These are phyloP conservation scores for Himalopsyche tibetana DNA, from an alignment of 2,888 invertebrate genomes.

Conservation along the genomic window DNA sequence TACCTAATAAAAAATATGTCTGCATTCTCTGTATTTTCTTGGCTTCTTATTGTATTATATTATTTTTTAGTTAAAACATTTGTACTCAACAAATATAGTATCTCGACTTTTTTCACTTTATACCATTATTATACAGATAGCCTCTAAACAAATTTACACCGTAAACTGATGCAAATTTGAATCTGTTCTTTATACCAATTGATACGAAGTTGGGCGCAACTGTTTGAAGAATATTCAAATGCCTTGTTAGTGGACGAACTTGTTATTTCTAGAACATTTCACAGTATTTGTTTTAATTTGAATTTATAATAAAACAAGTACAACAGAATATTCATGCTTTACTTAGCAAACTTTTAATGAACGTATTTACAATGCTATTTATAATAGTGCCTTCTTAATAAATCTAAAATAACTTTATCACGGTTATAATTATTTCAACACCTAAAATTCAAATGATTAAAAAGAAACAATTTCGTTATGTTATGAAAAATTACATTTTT, in stretches of 20 bases:
- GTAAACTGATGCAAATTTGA: conserved; percentile 36
- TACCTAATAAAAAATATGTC: no score
- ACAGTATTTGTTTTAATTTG: conserved; percentile 35
- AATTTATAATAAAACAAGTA: conserved; percentile 14
- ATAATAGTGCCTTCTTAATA: background rate
- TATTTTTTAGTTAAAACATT: no score
- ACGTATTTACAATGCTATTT: background rate
- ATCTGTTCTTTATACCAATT: conserved; percentile 27
- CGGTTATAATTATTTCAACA: background rate
- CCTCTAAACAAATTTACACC: background rate
- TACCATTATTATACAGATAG: background rate
- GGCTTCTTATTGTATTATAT: no score
- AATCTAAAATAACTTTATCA: conserved; percentile 3
- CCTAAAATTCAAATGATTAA: background rate
- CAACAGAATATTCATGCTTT: conserved; percentile 1
- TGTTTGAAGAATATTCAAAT: conserved; percentile 35
- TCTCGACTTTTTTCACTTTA: background rate
- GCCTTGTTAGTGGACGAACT: conserved; percentile 17
- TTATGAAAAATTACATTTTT: no score
- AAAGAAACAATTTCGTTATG: no score
- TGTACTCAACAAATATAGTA: background rate
- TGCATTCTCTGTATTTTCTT: no score
- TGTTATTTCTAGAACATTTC: conserved; percentile 23
- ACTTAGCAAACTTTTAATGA: conserved; percentile 7
- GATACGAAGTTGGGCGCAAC: conserved; percentile 3